Percentiles rank a stretch among this genome's conserved stretches.
These are phyloP conservation scores for Ageneiosus marmoratus DNA, from an alignment of 2,113 vertebrate genomes.

Conservation along the genomic window DNA sequence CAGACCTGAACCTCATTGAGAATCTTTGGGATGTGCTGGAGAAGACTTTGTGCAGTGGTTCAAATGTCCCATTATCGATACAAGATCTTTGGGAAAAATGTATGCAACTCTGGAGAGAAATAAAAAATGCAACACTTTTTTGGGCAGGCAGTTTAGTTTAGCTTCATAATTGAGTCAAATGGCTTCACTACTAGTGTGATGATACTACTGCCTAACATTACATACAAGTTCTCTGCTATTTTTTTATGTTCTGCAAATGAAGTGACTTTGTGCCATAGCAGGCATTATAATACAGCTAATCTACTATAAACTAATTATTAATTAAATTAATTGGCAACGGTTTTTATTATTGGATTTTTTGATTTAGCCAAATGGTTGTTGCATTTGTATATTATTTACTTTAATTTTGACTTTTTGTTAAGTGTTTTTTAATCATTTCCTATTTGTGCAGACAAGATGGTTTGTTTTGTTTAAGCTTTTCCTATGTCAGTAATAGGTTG, in stretches of 20 bases:
- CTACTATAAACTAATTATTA: background rate
- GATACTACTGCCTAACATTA: too few relatives aligned
- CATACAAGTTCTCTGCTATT: background rate
- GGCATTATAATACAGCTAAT: background rate
- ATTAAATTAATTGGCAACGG: background rate
- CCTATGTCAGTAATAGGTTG: background rate
- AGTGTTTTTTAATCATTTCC: background rate
- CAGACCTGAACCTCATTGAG: too few relatives aligned
- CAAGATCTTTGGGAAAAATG: too few relatives aligned
- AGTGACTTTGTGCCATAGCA: background rate
- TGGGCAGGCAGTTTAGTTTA: too few relatives aligned
- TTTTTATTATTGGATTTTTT: background rate
- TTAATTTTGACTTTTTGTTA: background rate
- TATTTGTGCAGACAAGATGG: background rate
- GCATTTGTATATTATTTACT: background rate
- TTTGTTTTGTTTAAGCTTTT: background rate
- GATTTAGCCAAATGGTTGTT: background rate
- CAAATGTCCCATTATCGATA: too few relatives aligned
- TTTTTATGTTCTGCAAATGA: background rate
- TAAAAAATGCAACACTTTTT: too few relatives aligned
- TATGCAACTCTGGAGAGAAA: too few relatives aligned
- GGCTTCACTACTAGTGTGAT: too few relatives aligned
- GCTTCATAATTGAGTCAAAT: too few relatives aligned
- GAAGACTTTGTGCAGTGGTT: too few relatives aligned
- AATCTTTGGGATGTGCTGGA: too few relatives aligned